phyloP scores from a whole-genome alignment of 1,140 invertebrate genomes.

The Oryctes rhinoceros region DNA sequence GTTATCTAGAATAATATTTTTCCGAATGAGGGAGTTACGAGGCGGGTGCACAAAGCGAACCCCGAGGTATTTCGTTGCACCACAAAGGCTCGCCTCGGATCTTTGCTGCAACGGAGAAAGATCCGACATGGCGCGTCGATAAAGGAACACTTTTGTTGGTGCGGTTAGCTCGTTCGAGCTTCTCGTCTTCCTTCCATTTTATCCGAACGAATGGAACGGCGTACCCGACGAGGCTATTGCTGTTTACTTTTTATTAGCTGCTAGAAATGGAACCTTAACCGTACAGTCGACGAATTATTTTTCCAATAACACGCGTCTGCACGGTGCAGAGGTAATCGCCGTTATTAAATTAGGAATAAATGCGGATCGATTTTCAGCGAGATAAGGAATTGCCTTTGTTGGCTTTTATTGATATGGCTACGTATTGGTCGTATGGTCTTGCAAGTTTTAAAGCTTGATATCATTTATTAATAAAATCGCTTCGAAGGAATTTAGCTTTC shows the following conservation, averaged over 20 bases:
- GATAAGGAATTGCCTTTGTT: slow-evolving; percentile 11
- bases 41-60: not conserved
- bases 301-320: not conserved
- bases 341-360: slow-evolving; percentile 10
- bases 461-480: no score
- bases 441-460: no score
- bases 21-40: not conserved
- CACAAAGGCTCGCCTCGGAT: not conserved
- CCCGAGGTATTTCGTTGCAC: not conserved
- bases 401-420: not conserved
- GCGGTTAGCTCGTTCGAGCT: not conserved
- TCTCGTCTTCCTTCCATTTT: not conserved
- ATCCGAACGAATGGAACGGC: not conserved
- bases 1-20: not conserved
- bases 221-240: not conserved
- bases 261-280: not conserved
- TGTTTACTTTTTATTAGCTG: slow-evolving; percentile 32
- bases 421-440: not conserved
- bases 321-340: not conserved
- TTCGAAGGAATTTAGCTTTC: no score
- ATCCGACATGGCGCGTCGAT: not conserved
- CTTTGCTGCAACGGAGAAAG: not conserved
- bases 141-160: not conserved
- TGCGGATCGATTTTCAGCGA: not conserved
- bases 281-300: slow-evolving; percentile 19